Conservation (phyloP, 1,140 invertebrate genomes). For the Eumaeus atala region DNA sequence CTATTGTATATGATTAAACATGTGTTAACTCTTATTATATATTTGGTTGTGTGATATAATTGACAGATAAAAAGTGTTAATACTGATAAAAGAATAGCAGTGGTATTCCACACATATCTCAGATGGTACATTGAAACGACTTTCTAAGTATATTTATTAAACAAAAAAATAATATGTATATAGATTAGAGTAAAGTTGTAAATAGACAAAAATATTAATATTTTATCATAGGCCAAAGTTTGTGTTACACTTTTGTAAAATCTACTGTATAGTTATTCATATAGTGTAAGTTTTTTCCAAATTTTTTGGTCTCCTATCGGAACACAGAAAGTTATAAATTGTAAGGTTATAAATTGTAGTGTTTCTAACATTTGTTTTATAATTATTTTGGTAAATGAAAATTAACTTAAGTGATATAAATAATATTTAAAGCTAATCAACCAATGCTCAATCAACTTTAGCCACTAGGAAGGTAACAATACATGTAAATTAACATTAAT, state of each 20-base stretch:
- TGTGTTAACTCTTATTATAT: neutral
- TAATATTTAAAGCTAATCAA: slow-evolving; percentile 6
- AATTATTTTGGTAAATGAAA: slow-evolving; percentile 16
- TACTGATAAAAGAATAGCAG: slow-evolving; percentile 20
- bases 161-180: slow-evolving; percentile 13
- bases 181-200: slow-evolving; percentile 18
- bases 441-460: slow-evolving; percentile 5
- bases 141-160: slow-evolving; percentile 7
- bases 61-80: slow-evolving; percentile 20
- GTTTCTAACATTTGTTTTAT: slow-evolving; percentile 13
- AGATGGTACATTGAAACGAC: slow-evolving; percentile 5
- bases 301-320: slow-evolving; percentile 17
- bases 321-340: slow-evolving; percentile 17
- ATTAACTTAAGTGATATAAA: slow-evolving; percentile 4
- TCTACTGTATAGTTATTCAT: slow-evolving; percentile 21
- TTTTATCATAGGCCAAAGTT: slow-evolving; percentile 20
- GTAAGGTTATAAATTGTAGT: slow-evolving; percentile 10
- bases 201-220: slow-evolving; percentile 12
- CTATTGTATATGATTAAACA: slow-evolving; percentile 7
- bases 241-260: slow-evolving; percentile 5
- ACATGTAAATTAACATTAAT: slow-evolving; percentile 8
- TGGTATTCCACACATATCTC: slow-evolving; percentile 33
- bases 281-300: slow-evolving; percentile 5
- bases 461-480: slow-evolving; percentile 4
- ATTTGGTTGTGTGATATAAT: slow-evolving; percentile 15